Base-by-base conservation (phyloP, 2,113 vertebrate species). In the Mus spicilegus region DNA sequence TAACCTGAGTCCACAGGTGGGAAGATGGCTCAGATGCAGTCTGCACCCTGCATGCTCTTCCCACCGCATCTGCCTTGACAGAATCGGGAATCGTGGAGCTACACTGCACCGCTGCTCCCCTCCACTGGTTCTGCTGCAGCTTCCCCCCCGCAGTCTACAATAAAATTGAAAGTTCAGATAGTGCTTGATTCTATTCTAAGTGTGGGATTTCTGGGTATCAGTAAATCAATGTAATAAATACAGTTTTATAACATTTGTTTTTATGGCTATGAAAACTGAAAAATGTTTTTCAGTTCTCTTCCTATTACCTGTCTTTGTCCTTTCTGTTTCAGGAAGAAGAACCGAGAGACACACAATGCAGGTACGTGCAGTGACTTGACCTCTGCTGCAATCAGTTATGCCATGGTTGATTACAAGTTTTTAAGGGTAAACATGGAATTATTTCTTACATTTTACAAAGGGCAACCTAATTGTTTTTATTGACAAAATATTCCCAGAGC, bases 281-380 rank as follows among this genome's bases (percentile, higher is more conserved):
- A 89, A 96, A 80, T 89, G 61, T 91, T 95, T 77, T 46, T 19
- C 46, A 65, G 85, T 84, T 94, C 39, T 96, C 97, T 98, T 97
- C 92, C 94, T 85, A 5, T 97, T 84, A 73, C 24, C 89, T 72
- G 93, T 97, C 96, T 96, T 92, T 89, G 10, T 7, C 82, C 19
- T 96, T 24, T 93, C 22, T 95, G 88, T 98, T 99, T 98, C 98
- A 99, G 99, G 98, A 99, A 99, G 99, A 99, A 99, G 99, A 99
- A 99, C 97, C 99, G 99, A 95, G 99, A 99, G 98, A 99, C 99
- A 46, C 99, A 99, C 95, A 99, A 99, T 99, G 99, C 99, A 98
- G 99, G 99, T 99, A 97, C 96, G 97, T 87, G 51, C 46, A 90
- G 76, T 20, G 93, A 90, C 92, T 96, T 90, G 63, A 88, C 42